These are phyloP conservation scores for Acridotheres tristis DNA, from an alignment of 2,797 vertebrate species.

Conservation along the genomic window DNA sequence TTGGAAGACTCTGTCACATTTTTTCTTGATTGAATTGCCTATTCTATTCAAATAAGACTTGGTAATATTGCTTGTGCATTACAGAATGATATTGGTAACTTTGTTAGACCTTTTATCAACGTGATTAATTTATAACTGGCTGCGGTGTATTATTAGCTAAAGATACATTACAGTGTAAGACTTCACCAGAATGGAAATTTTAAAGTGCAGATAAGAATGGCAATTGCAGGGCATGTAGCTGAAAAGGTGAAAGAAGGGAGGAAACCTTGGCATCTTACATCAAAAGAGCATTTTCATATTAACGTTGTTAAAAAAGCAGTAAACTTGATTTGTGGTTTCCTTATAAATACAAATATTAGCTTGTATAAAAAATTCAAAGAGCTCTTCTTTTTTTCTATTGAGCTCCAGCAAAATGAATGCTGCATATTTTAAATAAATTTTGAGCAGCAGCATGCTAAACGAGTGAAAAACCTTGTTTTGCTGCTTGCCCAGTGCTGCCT, in stretches of 20 bases:
- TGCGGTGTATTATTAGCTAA: slow-evolving; percentile 5
- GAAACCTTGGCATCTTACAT: not conserved
- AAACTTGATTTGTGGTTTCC: not conserved
- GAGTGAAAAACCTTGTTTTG: not conserved
- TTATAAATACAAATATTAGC: not conserved
- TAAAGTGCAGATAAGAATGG: not conserved
- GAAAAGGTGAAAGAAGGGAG: not conserved
- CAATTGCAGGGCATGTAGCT: not conserved
- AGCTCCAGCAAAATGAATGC: not conserved
- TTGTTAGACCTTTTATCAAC: slow-evolving; percentile 52
- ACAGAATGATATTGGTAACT: slow-evolving; percentile 29
- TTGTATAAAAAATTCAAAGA: not conserved
- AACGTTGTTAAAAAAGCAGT: not conserved
- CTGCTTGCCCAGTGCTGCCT: not conserved
- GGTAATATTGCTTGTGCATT: slow-evolving; percentile 17
- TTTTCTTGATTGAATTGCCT: slow-evolving; percentile 48
- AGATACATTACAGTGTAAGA: not conserved
- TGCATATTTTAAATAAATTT: not conserved
- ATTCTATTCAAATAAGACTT: slow-evolving; percentile 51
- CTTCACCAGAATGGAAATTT: not conserved
- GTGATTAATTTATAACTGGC: slow-evolving; percentile 38
- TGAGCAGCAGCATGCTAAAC: not conserved
- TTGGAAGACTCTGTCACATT: slow-evolving; percentile 39
- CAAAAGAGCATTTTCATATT: not conserved
- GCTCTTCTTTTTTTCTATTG: rapidly evolving